Base-by-base conservation (phyloP, 2,888 invertebrate species). In the Oscheius sp. region DNA sequence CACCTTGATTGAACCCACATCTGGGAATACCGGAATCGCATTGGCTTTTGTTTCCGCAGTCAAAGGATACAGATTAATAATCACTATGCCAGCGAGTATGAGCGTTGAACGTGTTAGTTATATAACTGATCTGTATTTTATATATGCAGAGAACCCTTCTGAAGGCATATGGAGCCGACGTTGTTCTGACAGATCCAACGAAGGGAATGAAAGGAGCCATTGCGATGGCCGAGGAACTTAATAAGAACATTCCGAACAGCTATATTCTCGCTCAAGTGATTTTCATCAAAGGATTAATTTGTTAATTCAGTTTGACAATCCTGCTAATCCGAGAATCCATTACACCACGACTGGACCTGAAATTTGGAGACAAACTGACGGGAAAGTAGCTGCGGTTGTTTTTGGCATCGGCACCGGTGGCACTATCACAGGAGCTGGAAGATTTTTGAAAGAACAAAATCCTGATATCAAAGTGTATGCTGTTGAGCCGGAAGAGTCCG, bases 1-100 rank as follows among this genome's bases (percentile, higher is more conserved):
- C 8, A 83, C 82, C 9, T 72, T 84, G 22, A 83, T 84, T 45
- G 84, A 84, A 67, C 82, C 83, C 33, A 84, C 84, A 17, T 81
- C 81, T 36, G 84, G 84, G 50, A 86, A 86, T 68, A 86, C 85
- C 17, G 84, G 84, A 47, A 83, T 82, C n/a, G 86, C 85, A 1
- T 66, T 86, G 68, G 86, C 86, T 0, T 81, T 85, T 62, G 81
- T 83, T 1, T 75, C 81, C 1, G 85, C 85, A 17, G 77, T 80
- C n/a, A 72, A 75, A 36, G 83, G 82, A 32, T 86, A 86, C 69
- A 70, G 78, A 38, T 74, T 82, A 14, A 81, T 85, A 54, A 69
- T 86, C 12, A 82, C 82, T 2, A 86, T 86, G 86, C 85, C 86
- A 6, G 69, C 83, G 2, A 77, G 78, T 20, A 86, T 85, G 82